Evolutionary conservation across 2,113 vertebrate species (phyloP).

Genomic region (Limanda limanda): DNA sequence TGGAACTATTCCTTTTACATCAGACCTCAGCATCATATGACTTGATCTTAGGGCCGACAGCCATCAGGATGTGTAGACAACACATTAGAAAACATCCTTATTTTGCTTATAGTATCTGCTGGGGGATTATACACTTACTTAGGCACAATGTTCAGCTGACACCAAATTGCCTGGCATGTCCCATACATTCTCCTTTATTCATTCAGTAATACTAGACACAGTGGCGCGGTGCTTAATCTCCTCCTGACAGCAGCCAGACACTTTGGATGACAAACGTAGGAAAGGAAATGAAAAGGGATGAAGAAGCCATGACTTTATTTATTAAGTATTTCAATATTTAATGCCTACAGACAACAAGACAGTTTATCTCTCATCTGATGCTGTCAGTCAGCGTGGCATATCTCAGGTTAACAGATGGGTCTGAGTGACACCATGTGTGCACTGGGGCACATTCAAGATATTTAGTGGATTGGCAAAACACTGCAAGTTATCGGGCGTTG

Average conservation of each 20-base stretch:
- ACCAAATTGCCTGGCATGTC: slow-evolving; percentile 2
- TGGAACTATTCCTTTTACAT: not conserved
- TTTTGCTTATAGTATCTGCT: not conserved
- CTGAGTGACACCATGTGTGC: slow-evolving; percentile 24
- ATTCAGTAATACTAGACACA: slow-evolving; percentile 24
- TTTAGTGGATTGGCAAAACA: not conserved
- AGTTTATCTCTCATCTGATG: slow-evolving; percentile 34
- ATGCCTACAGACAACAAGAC: slow-evolving; percentile 18
- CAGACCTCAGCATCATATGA: not conserved
- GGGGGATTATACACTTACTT: not conserved
- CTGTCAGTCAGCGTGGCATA: slow-evolving; percentile 33
- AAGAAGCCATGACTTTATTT: slow-evolving; percentile 25
- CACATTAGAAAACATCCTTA: not conserved
- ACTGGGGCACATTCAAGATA: not conserved
- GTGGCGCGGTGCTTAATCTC: slow-evolving; percentile 32
- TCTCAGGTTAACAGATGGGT: slow-evolving; percentile 24
- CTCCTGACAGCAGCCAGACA: slow-evolving; percentile 46
- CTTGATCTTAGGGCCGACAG: not conserved
- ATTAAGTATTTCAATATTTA: slow-evolving; percentile 38
- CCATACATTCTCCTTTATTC: slow-evolving; percentile 5
- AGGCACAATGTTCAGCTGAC: slow-evolving; percentile 8
- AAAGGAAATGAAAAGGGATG: slow-evolving; percentile 53
- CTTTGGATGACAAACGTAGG: slow-evolving; percentile 35
- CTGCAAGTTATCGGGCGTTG: not conserved
- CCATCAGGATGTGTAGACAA: not conserved